phyloP scores from a whole-genome alignment of 2,888 invertebrate genomes.

The Aradus depressus region DNA sequence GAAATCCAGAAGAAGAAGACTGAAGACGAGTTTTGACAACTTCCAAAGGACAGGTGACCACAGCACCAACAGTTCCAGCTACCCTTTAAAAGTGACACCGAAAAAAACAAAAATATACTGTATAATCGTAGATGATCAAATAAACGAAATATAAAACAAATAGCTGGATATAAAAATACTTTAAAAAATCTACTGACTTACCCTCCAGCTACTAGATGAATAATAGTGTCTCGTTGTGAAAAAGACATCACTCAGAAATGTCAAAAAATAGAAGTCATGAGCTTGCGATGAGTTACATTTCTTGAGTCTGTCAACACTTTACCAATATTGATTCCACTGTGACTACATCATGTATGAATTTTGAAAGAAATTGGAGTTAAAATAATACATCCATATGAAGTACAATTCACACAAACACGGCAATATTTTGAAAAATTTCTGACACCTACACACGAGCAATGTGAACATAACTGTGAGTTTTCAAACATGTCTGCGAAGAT shows the following conservation, averaged over 20 bases:
- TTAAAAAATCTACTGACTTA: conserved; percentile 44
- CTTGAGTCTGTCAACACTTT: too few relatives aligned
- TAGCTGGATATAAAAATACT: conserved; percentile 2
- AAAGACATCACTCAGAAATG: conserved; percentile 7
- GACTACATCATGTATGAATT: too few relatives aligned
- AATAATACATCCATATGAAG: too few relatives aligned
- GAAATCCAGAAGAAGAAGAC: conserved; percentile 66
- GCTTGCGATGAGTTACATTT: too few relatives aligned
- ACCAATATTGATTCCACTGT: too few relatives aligned
- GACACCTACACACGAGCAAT: too few relatives aligned
- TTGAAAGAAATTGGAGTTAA: too few relatives aligned
- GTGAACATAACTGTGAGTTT: too few relatives aligned
- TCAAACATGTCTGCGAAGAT: too few relatives aligned
- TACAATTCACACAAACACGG: too few relatives aligned
- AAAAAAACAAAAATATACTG: background rate
- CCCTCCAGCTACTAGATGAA: conserved; percentile 93
- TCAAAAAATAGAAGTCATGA: background rate
- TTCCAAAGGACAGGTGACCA: conserved; percentile 94
- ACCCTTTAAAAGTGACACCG: conserved; percentile 48
- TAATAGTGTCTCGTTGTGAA: conserved; percentile 56
- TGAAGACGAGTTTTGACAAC: conserved; percentile 95
- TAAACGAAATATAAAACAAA: background rate
- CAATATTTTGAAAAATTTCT: too few relatives aligned
- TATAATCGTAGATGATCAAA: background rate
- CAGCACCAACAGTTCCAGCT: conserved; percentile 93